phyloP scores from a whole-genome alignment of 35 echinoderm and acorn worm genomes.

The Strongylocentrotus purpuratus region DNA sequence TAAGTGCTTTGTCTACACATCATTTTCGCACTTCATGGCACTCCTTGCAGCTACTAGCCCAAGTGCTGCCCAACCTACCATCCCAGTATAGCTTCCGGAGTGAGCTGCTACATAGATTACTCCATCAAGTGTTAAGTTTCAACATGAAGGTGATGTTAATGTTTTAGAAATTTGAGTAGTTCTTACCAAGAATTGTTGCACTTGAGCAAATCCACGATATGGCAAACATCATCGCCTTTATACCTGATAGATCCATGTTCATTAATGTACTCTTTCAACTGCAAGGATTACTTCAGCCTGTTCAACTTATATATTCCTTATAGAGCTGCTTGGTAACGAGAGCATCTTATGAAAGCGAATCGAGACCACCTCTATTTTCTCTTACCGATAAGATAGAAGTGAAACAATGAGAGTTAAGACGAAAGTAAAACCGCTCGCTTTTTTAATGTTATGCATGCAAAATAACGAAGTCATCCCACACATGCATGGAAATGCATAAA shows the following conservation, averaged over 20 bases:
- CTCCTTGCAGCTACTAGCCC: background rate
- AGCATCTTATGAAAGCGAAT: background rate
- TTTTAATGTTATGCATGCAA: background rate
- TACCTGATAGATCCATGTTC: background rate
- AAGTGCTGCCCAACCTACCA: background rate
- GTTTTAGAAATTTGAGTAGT: background rate
- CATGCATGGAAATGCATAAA: too few species aligned
- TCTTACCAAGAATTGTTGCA: background rate
- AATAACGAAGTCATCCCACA: too few species aligned
- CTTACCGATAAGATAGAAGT: background rate
- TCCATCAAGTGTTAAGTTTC: background rate
- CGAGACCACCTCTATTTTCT: background rate
- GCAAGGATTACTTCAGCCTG: background rate
- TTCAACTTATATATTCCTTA: background rate
- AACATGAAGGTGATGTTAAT: background rate
- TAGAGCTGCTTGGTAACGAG: too few species aligned
- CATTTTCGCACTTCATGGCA: too few species aligned
- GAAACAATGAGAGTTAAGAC: background rate
- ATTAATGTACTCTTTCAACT: background rate
- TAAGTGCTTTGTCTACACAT: too few species aligned
- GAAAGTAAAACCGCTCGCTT: background rate
- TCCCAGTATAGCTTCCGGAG: too few species aligned
- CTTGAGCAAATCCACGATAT: background rate
- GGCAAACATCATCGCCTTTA: background rate
- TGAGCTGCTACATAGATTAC: background rate